Conservation (phyloP, 2,113 vertebrate genomes). For the Rhabdornis inornatus region DNA sequence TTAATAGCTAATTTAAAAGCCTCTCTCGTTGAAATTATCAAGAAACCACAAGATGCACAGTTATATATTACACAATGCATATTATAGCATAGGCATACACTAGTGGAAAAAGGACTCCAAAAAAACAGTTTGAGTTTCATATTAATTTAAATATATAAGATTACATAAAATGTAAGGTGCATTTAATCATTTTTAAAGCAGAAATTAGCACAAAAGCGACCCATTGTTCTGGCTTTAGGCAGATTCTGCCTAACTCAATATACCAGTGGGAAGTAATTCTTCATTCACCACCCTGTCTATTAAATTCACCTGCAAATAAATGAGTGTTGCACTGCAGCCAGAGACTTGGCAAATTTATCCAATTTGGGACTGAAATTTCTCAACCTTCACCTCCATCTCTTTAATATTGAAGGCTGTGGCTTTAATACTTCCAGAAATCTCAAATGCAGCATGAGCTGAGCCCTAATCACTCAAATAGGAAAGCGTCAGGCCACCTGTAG, state of each 20-base stretch:
- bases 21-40: constrained; percentile 34
- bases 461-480: neutral
- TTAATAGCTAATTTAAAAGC: constrained; percentile 61
- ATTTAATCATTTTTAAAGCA: constrained; percentile 34
- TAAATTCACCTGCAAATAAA: constrained; percentile 50
- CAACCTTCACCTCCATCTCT: constrained; percentile 1
- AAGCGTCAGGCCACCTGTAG: neutral
- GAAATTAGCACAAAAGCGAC: constrained; percentile 16
- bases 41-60: constrained; percentile 24
- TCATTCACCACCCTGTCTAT: constrained; percentile 26
- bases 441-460: neutral
- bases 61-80: neutral
- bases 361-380: constrained; percentile 23
- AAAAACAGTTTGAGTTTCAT: neutral
- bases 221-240: constrained; percentile 8
- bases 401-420: neutral
- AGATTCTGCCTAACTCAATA: neutral
- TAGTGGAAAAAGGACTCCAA: neutral
- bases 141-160: constrained; percentile 20
- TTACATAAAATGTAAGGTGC: neutral
- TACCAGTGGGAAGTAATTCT: constrained; percentile 2
- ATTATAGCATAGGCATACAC: neutral
- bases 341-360: constrained; percentile 22
- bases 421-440: neutral
- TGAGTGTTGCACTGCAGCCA: neutral